phyloP scores from a whole-genome alignment of 2,113 vertebrate species.

The Antechinus stuartii region DNA sequence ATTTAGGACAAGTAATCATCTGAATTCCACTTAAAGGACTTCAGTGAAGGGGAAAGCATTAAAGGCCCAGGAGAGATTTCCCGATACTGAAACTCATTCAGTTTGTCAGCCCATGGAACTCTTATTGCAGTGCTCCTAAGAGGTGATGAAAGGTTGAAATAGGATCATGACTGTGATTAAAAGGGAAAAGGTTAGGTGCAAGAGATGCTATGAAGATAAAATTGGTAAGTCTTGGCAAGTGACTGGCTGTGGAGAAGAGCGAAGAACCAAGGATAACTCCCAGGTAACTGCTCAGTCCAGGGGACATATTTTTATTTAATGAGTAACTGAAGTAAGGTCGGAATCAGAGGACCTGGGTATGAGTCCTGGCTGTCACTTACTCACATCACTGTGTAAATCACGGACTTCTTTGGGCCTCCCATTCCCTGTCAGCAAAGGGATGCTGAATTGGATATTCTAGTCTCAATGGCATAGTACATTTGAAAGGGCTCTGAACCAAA shows the following conservation, averaged over 20 bases:
- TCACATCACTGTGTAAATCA: not conserved
- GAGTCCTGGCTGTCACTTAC: not conserved
- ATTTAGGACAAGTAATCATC: not conserved
- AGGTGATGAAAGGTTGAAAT: not conserved
- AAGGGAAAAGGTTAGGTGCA: not conserved
- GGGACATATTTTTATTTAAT: not conserved
- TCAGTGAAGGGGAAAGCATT: not conserved
- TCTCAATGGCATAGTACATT: not conserved
- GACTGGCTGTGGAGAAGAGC: not conserved
- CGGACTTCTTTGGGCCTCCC: not conserved
- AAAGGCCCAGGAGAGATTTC: not conserved
- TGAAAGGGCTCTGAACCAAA: not conserved
- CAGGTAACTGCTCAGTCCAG: slow-evolving; percentile 6
- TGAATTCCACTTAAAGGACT: not conserved
- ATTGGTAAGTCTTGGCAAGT: not conserved
- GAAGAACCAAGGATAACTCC: not conserved
- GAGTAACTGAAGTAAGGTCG: not conserved
- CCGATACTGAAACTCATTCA: not conserved
- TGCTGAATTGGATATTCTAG: not conserved
- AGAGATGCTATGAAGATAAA: not conserved
- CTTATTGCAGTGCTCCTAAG: not conserved
- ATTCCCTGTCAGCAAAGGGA: not conserved
- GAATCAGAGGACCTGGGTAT: not conserved
- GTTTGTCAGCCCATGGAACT: not conserved
- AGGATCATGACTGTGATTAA: not conserved